Evolutionary conservation across 1,140 invertebrate genomes (phyloP).

Genomic region (Schlechtendalia chinensis): DNA sequence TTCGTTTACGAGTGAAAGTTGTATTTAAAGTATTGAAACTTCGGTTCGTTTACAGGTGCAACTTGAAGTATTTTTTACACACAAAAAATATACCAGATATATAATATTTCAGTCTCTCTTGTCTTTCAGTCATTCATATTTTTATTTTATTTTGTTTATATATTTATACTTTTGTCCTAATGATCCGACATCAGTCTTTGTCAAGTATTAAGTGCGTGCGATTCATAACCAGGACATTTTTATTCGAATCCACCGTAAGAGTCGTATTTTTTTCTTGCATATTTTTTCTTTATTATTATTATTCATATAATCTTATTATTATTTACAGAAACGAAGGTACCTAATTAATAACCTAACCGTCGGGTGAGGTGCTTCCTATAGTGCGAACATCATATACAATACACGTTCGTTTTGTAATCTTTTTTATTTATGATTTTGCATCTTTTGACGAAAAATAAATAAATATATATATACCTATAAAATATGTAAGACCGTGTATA

Average conservation of each 20-base stretch:
- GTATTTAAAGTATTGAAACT: constrained; percentile 19
- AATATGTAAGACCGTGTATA: too few species aligned
- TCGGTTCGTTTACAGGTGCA: constrained; percentile 11
- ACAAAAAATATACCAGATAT: background rate
- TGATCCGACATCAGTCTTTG: constrained; percentile 42
- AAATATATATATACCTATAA: background rate
- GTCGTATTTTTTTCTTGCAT: constrained; percentile 1
- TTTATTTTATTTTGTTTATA: too few species aligned
- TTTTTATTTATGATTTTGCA: background rate
- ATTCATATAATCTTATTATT: constrained; percentile 37
- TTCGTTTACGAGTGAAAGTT: background rate
- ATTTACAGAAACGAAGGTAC: background rate
- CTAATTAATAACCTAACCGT: constrained; percentile 32
- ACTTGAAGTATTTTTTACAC: constrained; percentile 6
- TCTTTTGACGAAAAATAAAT: background rate
- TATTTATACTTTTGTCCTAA: constrained; percentile 21
- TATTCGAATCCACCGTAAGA: constrained; percentile 9
- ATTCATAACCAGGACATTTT: constrained; percentile 45
- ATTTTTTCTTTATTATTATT: constrained; percentile 19
- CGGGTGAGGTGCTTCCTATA: background rate
- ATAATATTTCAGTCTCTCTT: constrained; percentile 19
- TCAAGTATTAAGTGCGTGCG: constrained; percentile 32
- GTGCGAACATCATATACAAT: background rate
- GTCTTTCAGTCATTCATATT: constrained; percentile 23
- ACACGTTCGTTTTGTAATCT: background rate